Evolutionary conservation across 2,113 vertebrate genomes (phyloP).

Genomic region (Cervus canadensis): DNA sequence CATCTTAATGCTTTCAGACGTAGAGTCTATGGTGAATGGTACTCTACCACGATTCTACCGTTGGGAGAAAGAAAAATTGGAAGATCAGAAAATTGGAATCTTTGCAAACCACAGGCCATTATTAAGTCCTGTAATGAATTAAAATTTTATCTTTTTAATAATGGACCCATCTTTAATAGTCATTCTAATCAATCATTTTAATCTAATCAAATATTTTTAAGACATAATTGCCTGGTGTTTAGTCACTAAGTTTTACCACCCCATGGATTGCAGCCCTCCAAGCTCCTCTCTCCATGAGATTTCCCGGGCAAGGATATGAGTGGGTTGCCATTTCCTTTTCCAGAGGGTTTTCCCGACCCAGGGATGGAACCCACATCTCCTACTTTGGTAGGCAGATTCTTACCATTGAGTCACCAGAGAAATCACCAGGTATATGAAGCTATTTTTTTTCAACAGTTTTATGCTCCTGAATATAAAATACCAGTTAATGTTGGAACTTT

Average conservation of each 20-base stretch:
- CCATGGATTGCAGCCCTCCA: neutral
- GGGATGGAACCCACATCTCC: neutral
- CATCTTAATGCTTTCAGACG: conserved; percentile 11
- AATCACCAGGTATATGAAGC: neutral
- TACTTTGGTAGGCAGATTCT: neutral
- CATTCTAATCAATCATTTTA: neutral
- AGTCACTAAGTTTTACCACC: neutral
- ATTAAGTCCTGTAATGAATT: neutral
- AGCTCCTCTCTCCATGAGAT: neutral
- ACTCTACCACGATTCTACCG: too few species aligned
- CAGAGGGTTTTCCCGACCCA: neutral
- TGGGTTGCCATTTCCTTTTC: neutral
- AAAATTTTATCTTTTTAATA: neutral
- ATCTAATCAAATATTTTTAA: neutral
- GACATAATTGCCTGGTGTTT: neutral
- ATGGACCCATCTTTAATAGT: neutral
- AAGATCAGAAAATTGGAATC: neutral
- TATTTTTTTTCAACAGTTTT: neutral
- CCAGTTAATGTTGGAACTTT: neutral
- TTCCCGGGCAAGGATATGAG: neutral
- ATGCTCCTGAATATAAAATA: neutral
- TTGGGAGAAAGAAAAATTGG: neutral
- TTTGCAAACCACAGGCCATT: neutral
- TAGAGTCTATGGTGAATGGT: neutral
- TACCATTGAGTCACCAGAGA: neutral